Base-by-base conservation (phyloP, 2,888 invertebrate genomes). In the Cosmia pyralina region DNA sequence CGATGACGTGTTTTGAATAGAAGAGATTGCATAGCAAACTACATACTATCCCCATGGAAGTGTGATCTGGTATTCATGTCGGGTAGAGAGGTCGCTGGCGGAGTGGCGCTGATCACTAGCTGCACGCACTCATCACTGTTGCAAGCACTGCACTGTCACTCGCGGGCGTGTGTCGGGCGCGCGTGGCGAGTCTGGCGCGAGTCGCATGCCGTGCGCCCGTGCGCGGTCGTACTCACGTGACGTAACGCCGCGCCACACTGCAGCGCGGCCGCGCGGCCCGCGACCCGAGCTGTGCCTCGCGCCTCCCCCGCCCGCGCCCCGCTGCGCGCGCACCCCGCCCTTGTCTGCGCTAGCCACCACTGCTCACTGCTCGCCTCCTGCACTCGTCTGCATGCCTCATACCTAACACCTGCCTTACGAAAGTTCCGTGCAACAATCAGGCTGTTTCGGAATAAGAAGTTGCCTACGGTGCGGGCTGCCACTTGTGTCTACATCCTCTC, bases 241-340 rank as follows among this genome's bases (percentile, higher is more conserved):
- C 91, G 91, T 89, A 88, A 89, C 88, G 87, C 89, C 91, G 91
- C 92, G 89, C 81, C 89, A 89, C 91, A 90, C 91, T 91, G 92
- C 91, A 87, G 89, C 90, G 85, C 85, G 79, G 79, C 74, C 72
- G 85, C 88, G 77, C 79, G 75, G 77, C 82, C 82, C 82, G 79
- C 79, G 73, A 72, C 69, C 81, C 74, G 73, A 74, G 72, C 80
- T 60, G 57, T 65, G 74, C 81, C 78, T 69, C 84, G 67, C 73
- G 66, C 75, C 79, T 76, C 81, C 64, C 79, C 60, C 76, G 68
- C 69, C 69, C 55, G 22, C 62, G 17, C 7, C 55, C 55, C 22
- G n/a, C 62, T 62, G 75, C 79, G 75, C 73, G 72, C 83, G 65
- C 79, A 63, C 15, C 28, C 5, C 34, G 5, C 69, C 22, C 41